phyloP scores from a whole-genome alignment of 2,797 vertebrate genomes.

The Arctocebus calabarensis region DNA sequence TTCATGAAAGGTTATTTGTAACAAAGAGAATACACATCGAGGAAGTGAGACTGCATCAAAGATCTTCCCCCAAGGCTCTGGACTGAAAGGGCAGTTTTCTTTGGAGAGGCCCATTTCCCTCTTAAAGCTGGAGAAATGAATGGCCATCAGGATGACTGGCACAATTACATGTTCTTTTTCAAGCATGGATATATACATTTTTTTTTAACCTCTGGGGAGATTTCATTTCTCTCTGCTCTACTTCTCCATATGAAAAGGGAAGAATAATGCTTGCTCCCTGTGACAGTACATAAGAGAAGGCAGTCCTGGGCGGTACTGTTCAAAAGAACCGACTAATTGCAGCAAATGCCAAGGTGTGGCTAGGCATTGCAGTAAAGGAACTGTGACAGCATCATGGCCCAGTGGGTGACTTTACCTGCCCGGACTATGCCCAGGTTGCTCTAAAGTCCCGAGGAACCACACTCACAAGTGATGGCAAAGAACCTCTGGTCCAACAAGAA shows the following conservation, averaged over 20 bases:
- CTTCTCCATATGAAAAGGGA: slow-evolving; percentile 40
- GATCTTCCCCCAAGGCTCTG: slow-evolving; percentile 65
- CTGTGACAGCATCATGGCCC: too few relatives aligned
- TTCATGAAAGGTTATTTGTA: slow-evolving; percentile 66
- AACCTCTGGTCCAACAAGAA: background rate
- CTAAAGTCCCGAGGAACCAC: background rate
- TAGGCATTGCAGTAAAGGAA: background rate
- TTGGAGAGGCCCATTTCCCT: slow-evolving; percentile 33
- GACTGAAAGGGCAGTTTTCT: slow-evolving; percentile 56
- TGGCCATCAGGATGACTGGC: slow-evolving; percentile 24
- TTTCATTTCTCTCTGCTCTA: slow-evolving; percentile 40
- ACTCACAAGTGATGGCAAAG: background rate
- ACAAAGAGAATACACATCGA: background rate
- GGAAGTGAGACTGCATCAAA: slow-evolving; percentile 52
- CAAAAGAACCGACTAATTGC: slow-evolving; percentile 13
- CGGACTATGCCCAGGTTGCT: background rate
- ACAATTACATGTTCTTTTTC: background rate
- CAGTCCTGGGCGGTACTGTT: background rate
- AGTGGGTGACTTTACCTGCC: background rate
- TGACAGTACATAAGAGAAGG: background rate
- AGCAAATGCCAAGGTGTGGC: background rate
- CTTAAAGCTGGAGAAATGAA: slow-evolving; percentile 58
- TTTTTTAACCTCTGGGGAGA: slow-evolving; percentile 3
- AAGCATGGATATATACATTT: background rate
- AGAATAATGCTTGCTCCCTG: slow-evolving; percentile 17